Conservation (phyloP, 1,140 invertebrate genomes). For the Paraescarpia echinospica region DNA sequence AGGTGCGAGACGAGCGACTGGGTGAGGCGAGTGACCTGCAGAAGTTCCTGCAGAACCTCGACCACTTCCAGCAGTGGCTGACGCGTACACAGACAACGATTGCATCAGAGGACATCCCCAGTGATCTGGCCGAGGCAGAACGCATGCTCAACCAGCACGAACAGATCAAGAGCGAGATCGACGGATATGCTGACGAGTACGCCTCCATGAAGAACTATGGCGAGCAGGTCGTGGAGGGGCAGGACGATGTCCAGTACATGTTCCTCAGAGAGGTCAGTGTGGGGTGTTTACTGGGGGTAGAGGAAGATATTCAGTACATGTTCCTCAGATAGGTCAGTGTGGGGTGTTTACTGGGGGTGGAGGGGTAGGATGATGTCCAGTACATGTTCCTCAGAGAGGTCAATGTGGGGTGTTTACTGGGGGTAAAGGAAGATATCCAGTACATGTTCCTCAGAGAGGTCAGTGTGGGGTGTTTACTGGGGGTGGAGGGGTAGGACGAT, state of each 20-base stretch:
- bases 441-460: slow-evolving; percentile 96
- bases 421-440: slow-evolving; percentile 76
- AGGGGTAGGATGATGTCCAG: slow-evolving; percentile 84
- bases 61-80: slow-evolving; percentile 99
- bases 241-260: slow-evolving; percentile 95
- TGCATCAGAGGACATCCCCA: slow-evolving; percentile 96
- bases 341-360: slow-evolving; percentile 61
- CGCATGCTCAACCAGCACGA: slow-evolving; percentile 93
- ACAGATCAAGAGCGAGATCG: slow-evolving; percentile 97
- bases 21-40: slow-evolving; percentile 99
- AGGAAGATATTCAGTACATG: slow-evolving; percentile 94
- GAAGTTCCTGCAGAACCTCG: slow-evolving; percentile 95
- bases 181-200: slow-evolving; percentile 97
- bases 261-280: slow-evolving; percentile 79
- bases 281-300: slow-evolving; percentile 5
- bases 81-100: slow-evolving; percentile 94
- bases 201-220: slow-evolving; percentile 99
- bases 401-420: slow-evolving; percentile 13
- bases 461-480: slow-evolving; percentile 12
- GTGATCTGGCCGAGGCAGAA: slow-evolving; percentile 94
- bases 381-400: slow-evolving; percentile 96
- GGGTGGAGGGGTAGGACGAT: slow-evolving; percentile 77
- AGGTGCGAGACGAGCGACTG: slow-evolving; percentile 95
- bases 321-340: slow-evolving; percentile 79
- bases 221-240: slow-evolving; percentile 83